Conservation (phyloP, 2,888 invertebrate species). For the Palloptera scutellata region DNA sequence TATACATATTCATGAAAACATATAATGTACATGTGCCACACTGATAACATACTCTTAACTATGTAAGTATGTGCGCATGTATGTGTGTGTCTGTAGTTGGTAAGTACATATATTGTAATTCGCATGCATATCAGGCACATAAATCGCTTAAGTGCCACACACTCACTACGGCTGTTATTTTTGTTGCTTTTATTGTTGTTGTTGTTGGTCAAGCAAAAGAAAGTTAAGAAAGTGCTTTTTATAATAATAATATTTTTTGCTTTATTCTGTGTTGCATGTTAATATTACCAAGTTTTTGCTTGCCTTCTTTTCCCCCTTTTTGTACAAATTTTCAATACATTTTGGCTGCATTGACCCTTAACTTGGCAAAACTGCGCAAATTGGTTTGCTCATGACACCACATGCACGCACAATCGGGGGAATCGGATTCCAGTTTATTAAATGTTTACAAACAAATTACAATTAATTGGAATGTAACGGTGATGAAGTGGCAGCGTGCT, state of each 20-base stretch:
- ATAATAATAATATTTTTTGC: background rate
- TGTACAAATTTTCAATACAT: background rate
- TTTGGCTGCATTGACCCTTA: background rate
- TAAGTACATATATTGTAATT: conserved; percentile 2
- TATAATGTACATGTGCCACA: background rate
- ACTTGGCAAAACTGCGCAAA: background rate
- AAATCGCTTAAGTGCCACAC: conserved; percentile 11
- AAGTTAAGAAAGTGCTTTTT: conserved; percentile 26
- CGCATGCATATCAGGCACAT: conserved; percentile 17
- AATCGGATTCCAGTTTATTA: too few species aligned
- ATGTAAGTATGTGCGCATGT: background rate
- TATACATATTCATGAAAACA: background rate
- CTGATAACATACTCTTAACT: background rate
- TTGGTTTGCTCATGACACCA: too few species aligned
- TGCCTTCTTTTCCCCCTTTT: background rate
- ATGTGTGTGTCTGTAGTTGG: background rate
- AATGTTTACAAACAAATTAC: too few species aligned
- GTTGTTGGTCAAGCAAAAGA: conserved; percentile 22
- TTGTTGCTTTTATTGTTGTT: background rate
- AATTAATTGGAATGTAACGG: too few species aligned
- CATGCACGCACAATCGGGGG: too few species aligned
- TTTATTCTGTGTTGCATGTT: background rate
- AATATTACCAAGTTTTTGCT: background rate
- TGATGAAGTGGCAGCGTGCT: too few species aligned
- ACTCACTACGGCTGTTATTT: background rate